Evolutionary conservation across 2,888 invertebrate genomes (phyloP), one percentile per base, ranked within the genome.

Genomic region (Rotaria magnacalcarata): DNA sequence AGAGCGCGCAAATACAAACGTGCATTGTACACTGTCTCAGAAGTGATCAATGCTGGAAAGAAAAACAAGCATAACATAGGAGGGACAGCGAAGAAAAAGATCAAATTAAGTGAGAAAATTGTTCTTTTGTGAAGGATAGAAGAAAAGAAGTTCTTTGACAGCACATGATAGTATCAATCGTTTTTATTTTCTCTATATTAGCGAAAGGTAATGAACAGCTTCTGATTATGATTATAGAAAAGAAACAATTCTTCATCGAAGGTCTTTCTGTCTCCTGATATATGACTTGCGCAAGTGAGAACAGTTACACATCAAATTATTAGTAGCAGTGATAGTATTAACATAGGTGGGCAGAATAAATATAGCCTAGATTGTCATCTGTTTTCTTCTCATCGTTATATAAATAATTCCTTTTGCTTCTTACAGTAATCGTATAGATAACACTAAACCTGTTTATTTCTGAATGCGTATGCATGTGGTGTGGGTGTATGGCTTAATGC

Each of bases 381-480:
- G 34, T 27, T 67, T 11, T 67, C 67, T 52, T 67, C 34, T 14
- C n/a, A 10, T n/a, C n/a, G n/a, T n/a, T n/a, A 24, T n/a, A 34
- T n/a, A 24, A 7, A 60, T 60, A 24, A n/a, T 60, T 0, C 5
- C 67, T 67, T 34, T 14, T 27, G 2, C n/a, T 67, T 60, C 67
- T 34, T 34, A n/a, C 27, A 67, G 34, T 67, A 16, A n/a, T 34
- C 34, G 5, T 67, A 27, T 67, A 67, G 67, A 67, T 67, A 67
- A 67, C 34, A 67, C 27, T 67, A 67, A 67, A 67, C 67, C 67
- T 67, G 67, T 67, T n/a, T 67, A 2, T 11, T 67, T 67, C 67
- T 67, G 67, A 67, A 67, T 67, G 34, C 14, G 34, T 67, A 11
- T 67, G 10, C 5, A 16, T 67, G 27, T 34, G 16, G 67, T 16